phyloP scores from a whole-genome alignment of 2,797 vertebrate genomes.

The Squalus acanthias region DNA sequence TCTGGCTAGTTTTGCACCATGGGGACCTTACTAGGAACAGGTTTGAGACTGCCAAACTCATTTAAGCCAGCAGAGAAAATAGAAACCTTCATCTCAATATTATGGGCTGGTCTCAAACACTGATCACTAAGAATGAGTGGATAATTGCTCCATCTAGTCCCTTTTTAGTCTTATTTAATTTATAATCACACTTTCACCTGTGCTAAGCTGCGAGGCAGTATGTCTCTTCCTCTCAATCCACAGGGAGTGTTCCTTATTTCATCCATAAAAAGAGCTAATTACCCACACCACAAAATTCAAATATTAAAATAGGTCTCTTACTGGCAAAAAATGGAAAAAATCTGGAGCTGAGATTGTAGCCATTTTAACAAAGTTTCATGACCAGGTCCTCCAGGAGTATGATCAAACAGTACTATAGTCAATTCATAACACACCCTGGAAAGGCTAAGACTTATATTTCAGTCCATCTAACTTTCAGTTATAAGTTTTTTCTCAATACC shows the following conservation, averaged over 20 bases:
- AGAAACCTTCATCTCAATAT: not conserved
- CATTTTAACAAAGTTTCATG: not conserved
- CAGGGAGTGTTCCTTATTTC: not conserved
- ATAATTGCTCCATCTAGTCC: not conserved
- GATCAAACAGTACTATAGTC: not conserved
- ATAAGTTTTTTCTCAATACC: not conserved
- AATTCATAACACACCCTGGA: not conserved
- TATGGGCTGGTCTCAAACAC: not conserved
- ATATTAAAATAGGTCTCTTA: not conserved
- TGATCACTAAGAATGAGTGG: not conserved
- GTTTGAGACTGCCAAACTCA: not conserved
- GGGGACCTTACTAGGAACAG: not conserved
- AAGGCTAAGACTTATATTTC: not conserved
- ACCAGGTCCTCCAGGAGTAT: not conserved
- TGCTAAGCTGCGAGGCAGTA: not conserved
- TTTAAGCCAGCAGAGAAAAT: not conserved
- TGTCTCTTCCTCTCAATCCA: not conserved
- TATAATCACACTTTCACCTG: not conserved
- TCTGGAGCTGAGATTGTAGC: not conserved
- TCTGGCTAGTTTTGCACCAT: not conserved
- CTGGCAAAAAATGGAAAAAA: not conserved
- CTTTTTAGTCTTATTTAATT: not conserved
- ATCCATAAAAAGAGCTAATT: not conserved
- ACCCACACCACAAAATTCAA: not conserved
- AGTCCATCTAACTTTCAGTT: not conserved